Percentiles rank a stretch among this genome's conserved stretches.
Conservation (phyloP, 2,888 invertebrate species). For the Calameuta pallipes region DNA sequence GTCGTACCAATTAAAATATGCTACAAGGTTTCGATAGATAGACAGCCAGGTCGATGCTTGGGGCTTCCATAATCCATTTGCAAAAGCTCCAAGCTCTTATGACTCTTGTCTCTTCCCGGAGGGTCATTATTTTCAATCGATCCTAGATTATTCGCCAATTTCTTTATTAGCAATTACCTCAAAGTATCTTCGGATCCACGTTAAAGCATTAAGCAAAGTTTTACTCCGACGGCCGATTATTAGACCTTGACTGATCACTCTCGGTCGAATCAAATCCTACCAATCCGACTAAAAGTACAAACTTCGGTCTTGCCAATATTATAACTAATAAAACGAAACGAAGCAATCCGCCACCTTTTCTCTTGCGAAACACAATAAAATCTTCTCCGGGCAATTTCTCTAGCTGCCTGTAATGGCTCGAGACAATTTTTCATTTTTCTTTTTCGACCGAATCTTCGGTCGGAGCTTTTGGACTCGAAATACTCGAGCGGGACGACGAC, state of each 20-base stretch:
- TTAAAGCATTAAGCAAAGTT: not conserved
- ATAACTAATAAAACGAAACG: not conserved
- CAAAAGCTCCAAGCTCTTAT: slow-evolving; percentile 47
- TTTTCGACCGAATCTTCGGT: not conserved
- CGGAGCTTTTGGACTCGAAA: not conserved
- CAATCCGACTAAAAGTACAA: not conserved
- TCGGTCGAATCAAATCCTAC: no score
- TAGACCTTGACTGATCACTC: not conserved
- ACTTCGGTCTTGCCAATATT: not conserved
- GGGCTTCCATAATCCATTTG: slow-evolving; percentile 58
- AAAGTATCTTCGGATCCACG: not conserved
- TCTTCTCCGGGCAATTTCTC: not conserved
- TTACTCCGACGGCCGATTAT: not conserved
- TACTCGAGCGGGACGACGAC: not conserved
- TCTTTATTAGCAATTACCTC: not conserved
- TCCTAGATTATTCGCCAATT: not conserved
- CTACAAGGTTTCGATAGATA: slow-evolving; percentile 51
- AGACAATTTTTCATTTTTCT: not conserved
- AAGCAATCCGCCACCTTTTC: not conserved
- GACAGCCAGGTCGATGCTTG: slow-evolving; percentile 33
- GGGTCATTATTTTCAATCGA: not conserved
- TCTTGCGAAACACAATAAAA: not conserved
- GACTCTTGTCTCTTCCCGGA: slow-evolving; percentile 19
- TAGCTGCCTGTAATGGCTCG: not conserved
- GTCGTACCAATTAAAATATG: slow-evolving; percentile 46